Evolutionary conservation across 2,888 invertebrate species (phyloP), one percentile per base, ranked within the genome.

Genomic region (Drosophila formosana): DNA sequence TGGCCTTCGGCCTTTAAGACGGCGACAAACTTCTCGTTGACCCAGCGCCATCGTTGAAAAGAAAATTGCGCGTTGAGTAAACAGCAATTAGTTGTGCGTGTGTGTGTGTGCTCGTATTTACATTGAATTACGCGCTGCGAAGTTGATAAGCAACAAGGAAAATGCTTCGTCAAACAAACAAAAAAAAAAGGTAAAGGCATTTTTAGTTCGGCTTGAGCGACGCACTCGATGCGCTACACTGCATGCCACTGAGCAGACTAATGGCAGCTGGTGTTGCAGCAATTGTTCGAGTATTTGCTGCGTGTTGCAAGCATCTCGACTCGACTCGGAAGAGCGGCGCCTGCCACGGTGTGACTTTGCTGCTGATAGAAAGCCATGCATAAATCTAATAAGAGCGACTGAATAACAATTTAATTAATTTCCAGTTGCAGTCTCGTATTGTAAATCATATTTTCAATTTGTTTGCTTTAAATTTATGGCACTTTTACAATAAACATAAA

Each of bases 51-150:
- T 50, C 34, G 13, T 45, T 72, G 74, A 76, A 88, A 76, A 75
- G 82, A 88, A 85, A 85, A 88, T 88, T 88, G 83, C 80, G 88
- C 73, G 57, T 69, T 73, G 72, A 55, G 76, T 73, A 88, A 85
- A 86, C 70, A 88, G 72, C 80, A 86, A 88, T 85, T 86, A 86
- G 81, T 71, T 74, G 68, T 66, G 68, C 50, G 47, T 52, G 50
- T 46, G 66, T 57, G 61, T 56, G 67, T 74, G 18, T 65, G 55
- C 47, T 51, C 50, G 32, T 76, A 75, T 80, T 88, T 86, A 83
- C 89, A 86, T 86, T 80, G 78, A 86, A 83, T 79, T 76, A 47
- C 63, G 18, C 18, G 18, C 18, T 18, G 30, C 57, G 49, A 62
- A 62, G 32, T 51, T 51, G 46, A 41, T 82, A 88, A 82, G 77